phyloP scores from a whole-genome alignment of 2,113 vertebrate genomes.

The Emydocephalus ijimae region DNA sequence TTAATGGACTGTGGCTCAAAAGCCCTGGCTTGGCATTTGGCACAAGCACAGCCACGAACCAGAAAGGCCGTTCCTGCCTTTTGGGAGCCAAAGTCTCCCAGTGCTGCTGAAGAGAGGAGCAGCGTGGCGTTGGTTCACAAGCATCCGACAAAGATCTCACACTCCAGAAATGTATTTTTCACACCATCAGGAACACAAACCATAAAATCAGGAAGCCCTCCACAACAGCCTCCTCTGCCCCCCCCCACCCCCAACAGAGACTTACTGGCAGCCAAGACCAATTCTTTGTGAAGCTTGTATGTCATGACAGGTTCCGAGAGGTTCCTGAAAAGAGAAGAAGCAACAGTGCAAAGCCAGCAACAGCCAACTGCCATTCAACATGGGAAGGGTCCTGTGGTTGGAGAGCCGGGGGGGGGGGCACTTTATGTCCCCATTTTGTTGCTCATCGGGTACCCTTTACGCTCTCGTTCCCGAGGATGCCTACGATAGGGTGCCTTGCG shows the following conservation, averaged over 20 bases:
- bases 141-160: background rate
- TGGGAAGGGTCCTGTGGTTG: background rate
- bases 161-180: background rate
- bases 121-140: background rate
- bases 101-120: background rate
- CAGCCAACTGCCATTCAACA: background rate
- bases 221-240: no score
- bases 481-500: background rate
- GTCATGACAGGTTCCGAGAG: slow-evolving; percentile 96
- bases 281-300: slow-evolving; percentile 87
- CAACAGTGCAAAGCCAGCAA: background rate
- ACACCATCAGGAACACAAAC: background rate
- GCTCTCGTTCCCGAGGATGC: background rate
- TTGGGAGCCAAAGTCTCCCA: background rate
- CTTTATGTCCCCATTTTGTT: background rate
- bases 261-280: slow-evolving; percentile 95
- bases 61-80: background rate
- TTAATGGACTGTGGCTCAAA: background rate
- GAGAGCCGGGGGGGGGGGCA: no score
- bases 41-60: background rate
- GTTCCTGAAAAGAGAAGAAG: slow-evolving; percentile 73
- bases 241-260: background rate
- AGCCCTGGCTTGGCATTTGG: background rate
- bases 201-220: background rate
- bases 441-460: no score